Base-by-base conservation (phyloP, 1,140 invertebrate genomes). In the Mycetomoellerius zeteki region DNA sequence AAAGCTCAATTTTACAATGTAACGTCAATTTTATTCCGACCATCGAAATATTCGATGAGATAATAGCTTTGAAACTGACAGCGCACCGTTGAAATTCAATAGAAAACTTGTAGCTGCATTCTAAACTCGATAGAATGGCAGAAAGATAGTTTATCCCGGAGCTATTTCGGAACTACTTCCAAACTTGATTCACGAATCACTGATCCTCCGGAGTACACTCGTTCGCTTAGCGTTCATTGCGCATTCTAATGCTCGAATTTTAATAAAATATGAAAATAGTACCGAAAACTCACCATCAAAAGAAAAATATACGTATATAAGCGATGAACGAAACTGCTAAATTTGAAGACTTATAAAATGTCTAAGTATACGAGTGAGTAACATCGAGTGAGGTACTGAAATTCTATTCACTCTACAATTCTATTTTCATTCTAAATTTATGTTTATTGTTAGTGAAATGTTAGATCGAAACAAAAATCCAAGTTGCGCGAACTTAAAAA, bases 91-190 rank as follows among this genome's bases (percentile, higher is more conserved):
- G 54, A 84, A 84, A 84, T 84, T 75, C 43, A 75, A 84, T 84
- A 75, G 69, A 84, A 84, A 84, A 84, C 69, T 84, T 75, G 54
- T 60, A 47, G 78, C 24, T 47, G 54, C 21, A 14, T 47, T 60
- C 54, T 75, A 84, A 84, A 84, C 80, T 84, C 69, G 37, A 75
- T 84, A 84, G 69, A 62, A 60, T 75, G 54, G 24, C 69, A 60
- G 54, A 84, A 84, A 84, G 58, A 73, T 84, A 84, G 27, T 75
- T 84, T 62, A 84, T 84, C 80, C 47, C 69, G 37, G n/a, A 73
- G 80, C 80, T 84, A 84, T 84, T 75, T 60, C 27, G n/a, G n/a
- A 73, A 84, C 67, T 73, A 73, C 54, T 58, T 75, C 8, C 54
- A 73, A 84, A 84, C 80, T 84, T 73, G 27, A 75, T 84, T 84